Evolutionary conservation across 2,797 vertebrate genomes (phyloP).

Genomic region (Sebastiscus albofasciatus): DNA sequence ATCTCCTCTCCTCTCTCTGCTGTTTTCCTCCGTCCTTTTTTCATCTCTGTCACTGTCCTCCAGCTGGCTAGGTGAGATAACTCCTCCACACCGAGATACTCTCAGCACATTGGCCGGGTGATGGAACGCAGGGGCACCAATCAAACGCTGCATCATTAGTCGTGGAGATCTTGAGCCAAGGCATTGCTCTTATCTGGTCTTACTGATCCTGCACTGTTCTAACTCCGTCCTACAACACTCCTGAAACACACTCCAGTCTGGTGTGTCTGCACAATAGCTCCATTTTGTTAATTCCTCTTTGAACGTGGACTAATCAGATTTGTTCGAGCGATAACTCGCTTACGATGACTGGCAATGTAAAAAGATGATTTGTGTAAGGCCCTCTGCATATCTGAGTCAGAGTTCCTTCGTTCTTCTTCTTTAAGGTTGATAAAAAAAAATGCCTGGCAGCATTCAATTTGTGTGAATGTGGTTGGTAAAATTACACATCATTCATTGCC

Average conservation of each 20-base stretch:
- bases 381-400: slow-evolving; percentile 17
- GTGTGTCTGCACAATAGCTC: slow-evolving; percentile 1
- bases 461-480: slow-evolving; percentile 33
- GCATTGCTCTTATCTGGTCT: slow-evolving; percentile 58
- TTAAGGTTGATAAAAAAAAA: slow-evolving; percentile 41
- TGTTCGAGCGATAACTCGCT: slow-evolving; percentile 23
- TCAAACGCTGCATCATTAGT: slow-evolving; percentile 70
- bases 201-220: slow-evolving; percentile 42
- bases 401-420: slow-evolving; percentile 27
- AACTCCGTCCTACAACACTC: slow-evolving; percentile 23
- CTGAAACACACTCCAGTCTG: background rate
- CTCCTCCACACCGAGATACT: slow-evolving; percentile 65
- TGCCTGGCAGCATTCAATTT: slow-evolving; percentile 37
- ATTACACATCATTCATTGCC: slow-evolving; percentile 39
- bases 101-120: slow-evolving; percentile 59
- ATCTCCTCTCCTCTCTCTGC: slow-evolving; percentile 50
- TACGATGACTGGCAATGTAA: slow-evolving; percentile 22
- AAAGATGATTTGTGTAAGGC: slow-evolving; percentile 23
- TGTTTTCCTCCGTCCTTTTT: slow-evolving; percentile 55
- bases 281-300: slow-evolving; percentile 26
- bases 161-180: slow-evolving; percentile 41
- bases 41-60: slow-evolving; percentile 77
- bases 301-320: slow-evolving; percentile 26
- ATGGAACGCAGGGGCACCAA: slow-evolving; percentile 60
- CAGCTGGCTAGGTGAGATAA: slow-evolving; percentile 82